phyloP scores from a whole-genome alignment of 2,888 invertebrate species.

The Caradrina clavipalpis region DNA sequence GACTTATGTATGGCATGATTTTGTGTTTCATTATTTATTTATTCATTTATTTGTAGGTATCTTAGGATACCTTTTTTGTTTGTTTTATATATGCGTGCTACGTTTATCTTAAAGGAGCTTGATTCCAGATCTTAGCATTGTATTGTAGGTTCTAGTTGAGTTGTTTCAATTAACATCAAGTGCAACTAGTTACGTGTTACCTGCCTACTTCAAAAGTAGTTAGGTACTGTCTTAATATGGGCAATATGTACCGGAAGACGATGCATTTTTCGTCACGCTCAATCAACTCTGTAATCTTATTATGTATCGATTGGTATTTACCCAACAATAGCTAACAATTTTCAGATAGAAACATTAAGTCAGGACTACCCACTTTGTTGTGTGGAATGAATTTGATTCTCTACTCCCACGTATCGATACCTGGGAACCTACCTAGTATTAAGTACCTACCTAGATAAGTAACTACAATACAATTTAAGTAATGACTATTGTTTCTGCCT shows the following conservation, averaged over 20 bases:
- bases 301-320: constrained; percentile 60
- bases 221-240: constrained; percentile 36
- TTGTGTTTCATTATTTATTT: constrained; percentile 17
- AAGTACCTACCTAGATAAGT: constrained; percentile 40
- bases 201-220: neutral
- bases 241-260: constrained; percentile 52
- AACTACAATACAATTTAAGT: constrained; percentile 19
- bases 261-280: constrained; percentile 66
- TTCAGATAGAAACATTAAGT: constrained; percentile 43
- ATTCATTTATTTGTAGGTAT: neutral
- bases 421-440: constrained; percentile 8
- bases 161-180: constrained; percentile 22
- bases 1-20: constrained; percentile 36
- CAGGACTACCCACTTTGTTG: constrained; percentile 52
- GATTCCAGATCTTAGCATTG: neutral
- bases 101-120: constrained; percentile 5
- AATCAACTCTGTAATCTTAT: constrained; percentile 68
- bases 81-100: neutral
- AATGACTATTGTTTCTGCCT: constrained; percentile 9
- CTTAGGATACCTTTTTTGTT: neutral
- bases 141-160: constrained; percentile 11
- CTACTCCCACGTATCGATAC: constrained; percentile 41
- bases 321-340: constrained; percentile 36
- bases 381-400: constrained; percentile 54
- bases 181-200: constrained; percentile 24